These are phyloP conservation scores for Bradysia coprophila DNA, from an alignment of 1,140 invertebrate genomes.

Conservation along the genomic window DNA sequence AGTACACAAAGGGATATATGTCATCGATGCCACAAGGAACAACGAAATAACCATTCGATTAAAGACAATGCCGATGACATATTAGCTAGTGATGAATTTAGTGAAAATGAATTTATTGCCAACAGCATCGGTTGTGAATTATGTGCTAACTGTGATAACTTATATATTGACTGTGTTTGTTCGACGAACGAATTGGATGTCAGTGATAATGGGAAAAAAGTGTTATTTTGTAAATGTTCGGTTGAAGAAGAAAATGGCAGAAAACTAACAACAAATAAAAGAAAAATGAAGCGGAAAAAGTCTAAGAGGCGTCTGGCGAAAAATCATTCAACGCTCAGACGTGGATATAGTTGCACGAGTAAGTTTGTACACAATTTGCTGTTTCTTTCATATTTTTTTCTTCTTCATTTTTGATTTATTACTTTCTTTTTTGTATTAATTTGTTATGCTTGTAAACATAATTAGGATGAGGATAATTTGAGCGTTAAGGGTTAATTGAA, in stretches of 20 bases:
- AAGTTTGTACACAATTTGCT: neutral
- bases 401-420: neutral
- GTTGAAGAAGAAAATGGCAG: too few relatives aligned
- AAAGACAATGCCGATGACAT: neutral
- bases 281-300: constrained; percentile 1
- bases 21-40: neutral
- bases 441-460: too few relatives aligned
- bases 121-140: constrained; percentile 1
- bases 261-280: neutral
- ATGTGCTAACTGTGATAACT: constrained; percentile 3
- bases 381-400: too few relatives aligned
- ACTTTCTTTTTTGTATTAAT: neutral
- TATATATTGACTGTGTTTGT: constrained; percentile 2
- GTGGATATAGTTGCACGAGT: neutral
- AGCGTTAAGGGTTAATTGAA: too few relatives aligned
- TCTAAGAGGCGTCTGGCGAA: neutral
- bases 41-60: neutral
- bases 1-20: neutral
- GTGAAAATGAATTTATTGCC: constrained; percentile 3
- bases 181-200: neutral
- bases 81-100: constrained; percentile 1
- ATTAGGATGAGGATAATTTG: too few relatives aligned
- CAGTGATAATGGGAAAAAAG: too few relatives aligned
- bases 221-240: too few relatives aligned
- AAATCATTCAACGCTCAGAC: neutral